Evolutionary conservation across 92 coral and sea anemone genomes (phyloP).

Genomic region (Micromussa lordhowensis): DNA sequence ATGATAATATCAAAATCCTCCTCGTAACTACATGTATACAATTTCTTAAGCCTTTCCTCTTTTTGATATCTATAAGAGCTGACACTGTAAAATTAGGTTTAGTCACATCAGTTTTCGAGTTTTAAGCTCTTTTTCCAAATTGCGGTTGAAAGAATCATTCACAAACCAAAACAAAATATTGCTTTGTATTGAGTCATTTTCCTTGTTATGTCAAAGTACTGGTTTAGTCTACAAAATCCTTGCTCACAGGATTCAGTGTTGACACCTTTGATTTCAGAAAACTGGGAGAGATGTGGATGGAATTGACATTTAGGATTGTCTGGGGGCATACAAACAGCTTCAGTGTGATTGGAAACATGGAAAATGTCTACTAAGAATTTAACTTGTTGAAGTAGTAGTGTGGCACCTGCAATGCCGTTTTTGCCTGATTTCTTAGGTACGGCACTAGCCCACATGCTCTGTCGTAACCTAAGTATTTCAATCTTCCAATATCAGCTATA

Average conservation of each 20-base stretch:
- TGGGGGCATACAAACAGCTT: slow-evolving; percentile 57
- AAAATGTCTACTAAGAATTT: slow-evolving; percentile 72
- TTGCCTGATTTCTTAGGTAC: slow-evolving; percentile 61
- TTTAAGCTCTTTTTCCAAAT: too few species aligned
- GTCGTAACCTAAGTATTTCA: slow-evolving; percentile 72
- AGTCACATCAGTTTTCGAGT: too few species aligned
- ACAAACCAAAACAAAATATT: too few species aligned
- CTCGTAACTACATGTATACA: too few species aligned
- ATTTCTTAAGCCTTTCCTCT: too few species aligned
- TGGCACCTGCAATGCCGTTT: slow-evolving; percentile 69
- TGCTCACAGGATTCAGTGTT: too few species aligned
- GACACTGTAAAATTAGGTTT: too few species aligned
- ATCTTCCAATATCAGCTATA: slow-evolving; percentile 31
- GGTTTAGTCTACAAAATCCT: not conserved
- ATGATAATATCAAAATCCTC: not conserved
- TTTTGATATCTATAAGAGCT: too few species aligned
- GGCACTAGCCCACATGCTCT: slow-evolving; percentile 79
- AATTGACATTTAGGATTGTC: too few species aligned
- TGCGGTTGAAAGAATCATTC: too few species aligned
- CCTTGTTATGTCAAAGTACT: not conserved
- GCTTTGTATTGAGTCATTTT: not conserved
- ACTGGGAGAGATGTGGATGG: too few species aligned
- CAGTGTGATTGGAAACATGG: slow-evolving; percentile 77
- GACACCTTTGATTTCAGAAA: too few species aligned
- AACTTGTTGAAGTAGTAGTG: slow-evolving; percentile 54